Evolutionary conservation across 2,113 vertebrate species (phyloP), one percentile per base, ranked within the genome.

Genomic region (Plestiodon gilberti): DNA sequence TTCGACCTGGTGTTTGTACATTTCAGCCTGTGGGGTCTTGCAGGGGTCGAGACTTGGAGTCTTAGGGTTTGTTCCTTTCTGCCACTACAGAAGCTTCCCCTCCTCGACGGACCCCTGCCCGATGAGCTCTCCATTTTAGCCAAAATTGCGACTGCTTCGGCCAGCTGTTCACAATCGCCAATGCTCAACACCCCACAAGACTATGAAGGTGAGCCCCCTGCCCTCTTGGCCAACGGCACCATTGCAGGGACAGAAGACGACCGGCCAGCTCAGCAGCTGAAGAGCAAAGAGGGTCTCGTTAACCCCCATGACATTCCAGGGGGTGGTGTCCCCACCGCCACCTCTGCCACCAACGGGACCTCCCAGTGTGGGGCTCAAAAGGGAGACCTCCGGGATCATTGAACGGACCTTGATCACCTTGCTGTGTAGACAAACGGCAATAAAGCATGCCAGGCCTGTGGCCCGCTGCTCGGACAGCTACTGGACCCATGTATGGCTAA

Each of bases 71-170:
- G 6, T 93, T 2, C 78, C 43, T 86, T 89, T 87, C 55, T 33
- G 0, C 81, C 71, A 20, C 2, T 75, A 30, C 77, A 97, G 97
- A 95, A 95, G 83, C 85, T 96, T 76, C 93, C 95, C 33, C 67
- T 93, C 62, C 86, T 94, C 0, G 94, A 94, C 0, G 90, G 94
- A 10, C 83, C 94, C 35, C 48, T 94, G 85, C 82, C 93, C 8
- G n/a, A 84, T 11, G 83, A 94, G 55, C 74, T 57, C 30, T 88
- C 83, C 64, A 74, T 78, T 57, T 81, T 88, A 23, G 4, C 93
- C 71, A 87, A 69, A 83, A 59, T 17, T 57, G 80, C 81, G 78
- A 6, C 59, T 18, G 83, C 89, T 86, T 22, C 85, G 69, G 40
- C 62, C 79, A 13, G 43, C 73, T 81, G 80, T 78, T 69, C 86